Percentiles rank a stretch among this genome's conserved stretches.
phyloP scores from a whole-genome alignment of 2,113 vertebrate species.

The Clarias macrocephalus region DNA sequence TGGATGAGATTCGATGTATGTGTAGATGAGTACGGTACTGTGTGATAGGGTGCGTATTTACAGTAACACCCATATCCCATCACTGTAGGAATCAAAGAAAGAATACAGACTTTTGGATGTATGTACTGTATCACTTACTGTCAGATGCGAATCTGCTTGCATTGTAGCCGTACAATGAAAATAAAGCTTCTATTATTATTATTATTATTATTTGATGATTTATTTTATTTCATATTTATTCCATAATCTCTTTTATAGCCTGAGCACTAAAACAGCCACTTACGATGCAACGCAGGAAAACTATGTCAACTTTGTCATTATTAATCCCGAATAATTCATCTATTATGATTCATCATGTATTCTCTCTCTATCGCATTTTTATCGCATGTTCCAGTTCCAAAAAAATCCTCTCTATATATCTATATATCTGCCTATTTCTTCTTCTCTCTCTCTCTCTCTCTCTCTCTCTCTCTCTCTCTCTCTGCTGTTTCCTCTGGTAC shows the following conservation, averaged over 20 bases:
- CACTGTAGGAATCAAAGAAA: no score
- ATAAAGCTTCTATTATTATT: background rate
- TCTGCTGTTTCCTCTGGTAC: constrained; percentile 11
- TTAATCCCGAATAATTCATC: background rate
- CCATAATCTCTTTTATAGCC: background rate
- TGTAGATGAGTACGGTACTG: background rate
- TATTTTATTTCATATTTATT: constrained; percentile 1
- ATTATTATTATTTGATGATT: background rate
- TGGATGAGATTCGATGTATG: background rate
- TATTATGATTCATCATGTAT: background rate
- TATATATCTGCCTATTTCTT: constrained; percentile 26
- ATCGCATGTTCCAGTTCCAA: no score
- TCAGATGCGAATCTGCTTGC: background rate
- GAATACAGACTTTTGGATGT: no score
- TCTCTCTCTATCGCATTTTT: no score
- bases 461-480: constrained; percentile 31
- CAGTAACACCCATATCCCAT: no score
- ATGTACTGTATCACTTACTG: background rate
- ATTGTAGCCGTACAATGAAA: background rate
- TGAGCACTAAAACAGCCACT: background rate
- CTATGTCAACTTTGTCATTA: background rate
- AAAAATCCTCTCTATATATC: constrained; percentile 28
- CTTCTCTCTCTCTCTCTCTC: constrained; percentile 24
- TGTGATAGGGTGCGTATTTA: background rate
- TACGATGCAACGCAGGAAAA: constrained; percentile 3